These are phyloP conservation scores for Percopsis omiscomaycus DNA, from an alignment of 2,797 vertebrate species.

Conservation along the genomic window DNA sequence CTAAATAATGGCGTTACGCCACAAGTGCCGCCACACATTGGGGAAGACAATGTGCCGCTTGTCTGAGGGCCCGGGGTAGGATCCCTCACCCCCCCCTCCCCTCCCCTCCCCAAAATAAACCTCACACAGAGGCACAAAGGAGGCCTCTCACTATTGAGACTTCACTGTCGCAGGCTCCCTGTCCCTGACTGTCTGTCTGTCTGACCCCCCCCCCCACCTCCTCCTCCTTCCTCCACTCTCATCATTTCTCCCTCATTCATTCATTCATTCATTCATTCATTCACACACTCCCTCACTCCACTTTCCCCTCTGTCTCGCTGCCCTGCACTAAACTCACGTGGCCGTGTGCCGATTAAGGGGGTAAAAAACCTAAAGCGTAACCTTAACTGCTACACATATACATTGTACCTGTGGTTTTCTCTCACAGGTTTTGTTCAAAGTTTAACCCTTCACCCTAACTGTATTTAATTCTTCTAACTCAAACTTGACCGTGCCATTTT, in stretches of 20 bases:
- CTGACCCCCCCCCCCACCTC: conserved; percentile 3
- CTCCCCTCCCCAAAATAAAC: conserved; percentile 71
- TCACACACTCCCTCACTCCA: conserved; percentile 19
- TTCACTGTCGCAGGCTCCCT: conserved; percentile 72
- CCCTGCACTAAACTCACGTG: too few species aligned
- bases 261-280: conserved; percentile 18
- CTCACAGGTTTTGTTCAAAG: too few species aligned
- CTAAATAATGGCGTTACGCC: conserved; percentile 78
- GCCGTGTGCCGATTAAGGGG: too few species aligned
- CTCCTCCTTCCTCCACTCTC: neutral
- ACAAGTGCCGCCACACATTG: conserved; percentile 77
- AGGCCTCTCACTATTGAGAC: conserved; percentile 78
- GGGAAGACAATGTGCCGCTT: conserved; percentile 76
- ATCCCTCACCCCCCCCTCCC: conserved; percentile 43
- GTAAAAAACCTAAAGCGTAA: too few species aligned
- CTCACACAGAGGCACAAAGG: conserved; percentile 77
- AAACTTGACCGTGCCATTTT: too few species aligned
- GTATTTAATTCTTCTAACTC: too few species aligned
- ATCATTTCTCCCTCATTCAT: conserved; percentile 4
- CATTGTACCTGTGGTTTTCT: too few species aligned
- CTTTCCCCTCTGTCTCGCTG: conserved; percentile 19
- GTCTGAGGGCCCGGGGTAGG: conserved; percentile 69
- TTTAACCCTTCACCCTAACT: too few species aligned
- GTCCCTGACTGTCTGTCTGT: conserved; percentile 55
- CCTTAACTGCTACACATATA: too few species aligned